A percentile compares a stretch with the other conserved stretches of the same genome.
These are phyloP conservation scores for Scomberomorus guttatus DNA, from an alignment of 2,797 vertebrate genomes.

Conservation along the genomic window DNA sequence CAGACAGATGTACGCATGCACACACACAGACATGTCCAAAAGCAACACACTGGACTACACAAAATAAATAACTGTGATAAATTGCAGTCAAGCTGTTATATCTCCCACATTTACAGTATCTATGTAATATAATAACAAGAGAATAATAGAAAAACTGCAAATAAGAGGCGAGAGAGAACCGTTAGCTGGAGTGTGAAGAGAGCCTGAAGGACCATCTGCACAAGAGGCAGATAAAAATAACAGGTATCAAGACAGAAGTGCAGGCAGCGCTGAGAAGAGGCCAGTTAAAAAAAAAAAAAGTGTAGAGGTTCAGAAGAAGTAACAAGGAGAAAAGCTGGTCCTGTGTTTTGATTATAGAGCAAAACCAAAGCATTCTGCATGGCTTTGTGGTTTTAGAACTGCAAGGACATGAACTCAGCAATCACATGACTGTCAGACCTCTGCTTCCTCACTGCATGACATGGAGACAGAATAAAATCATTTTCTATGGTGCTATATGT, in stretches of 20 bases:
- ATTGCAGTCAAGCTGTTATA: not conserved
- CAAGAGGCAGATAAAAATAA: slow-evolving; percentile 20
- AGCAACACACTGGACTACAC: not conserved
- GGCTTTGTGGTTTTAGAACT: slow-evolving; percentile 18
- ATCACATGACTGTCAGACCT: slow-evolving; percentile 65
- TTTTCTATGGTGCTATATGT: not conserved
- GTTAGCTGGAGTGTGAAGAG: slow-evolving; percentile 3
- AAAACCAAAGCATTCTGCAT: slow-evolving; percentile 43
- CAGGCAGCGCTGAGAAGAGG: not conserved
- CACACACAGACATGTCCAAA: no score
- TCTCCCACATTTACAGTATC: not conserved
- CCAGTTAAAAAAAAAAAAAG: fast-evolving
- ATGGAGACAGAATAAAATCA: not conserved
- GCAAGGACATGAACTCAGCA: slow-evolving; percentile 35
- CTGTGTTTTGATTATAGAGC: slow-evolving; percentile 48
- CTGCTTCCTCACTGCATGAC: slow-evolving; percentile 3
- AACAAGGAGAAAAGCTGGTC: not conserved
- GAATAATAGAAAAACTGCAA: not conserved
- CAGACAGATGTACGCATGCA: no score
- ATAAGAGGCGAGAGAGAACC: not conserved
- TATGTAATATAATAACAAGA: not conserved
- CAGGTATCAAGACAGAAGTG: slow-evolving; percentile 8
- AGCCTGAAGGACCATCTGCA: slow-evolving; percentile 4
- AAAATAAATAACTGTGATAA: no score
- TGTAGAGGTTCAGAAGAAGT: slow-evolving; percentile 19